phyloP scores from a whole-genome alignment of 2,888 invertebrate genomes.

The Podabrus alpinus region DNA sequence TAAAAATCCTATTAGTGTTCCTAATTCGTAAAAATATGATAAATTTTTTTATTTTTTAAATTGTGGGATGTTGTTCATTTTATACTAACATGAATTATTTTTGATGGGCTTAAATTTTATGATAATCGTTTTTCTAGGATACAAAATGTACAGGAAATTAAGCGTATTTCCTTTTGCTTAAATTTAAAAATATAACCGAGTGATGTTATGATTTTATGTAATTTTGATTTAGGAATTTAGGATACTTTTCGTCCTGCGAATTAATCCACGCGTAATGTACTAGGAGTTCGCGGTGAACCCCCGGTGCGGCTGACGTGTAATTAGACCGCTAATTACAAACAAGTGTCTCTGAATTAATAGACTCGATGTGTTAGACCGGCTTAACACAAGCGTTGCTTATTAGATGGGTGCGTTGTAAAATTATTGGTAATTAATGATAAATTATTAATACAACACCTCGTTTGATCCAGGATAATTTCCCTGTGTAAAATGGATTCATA shows the following conservation, averaged over 20 bases:
- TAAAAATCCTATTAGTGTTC: neutral
- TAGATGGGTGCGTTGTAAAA: neutral
- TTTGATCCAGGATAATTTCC: rapidly evolving
- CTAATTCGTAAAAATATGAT: neutral
- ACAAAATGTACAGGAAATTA: neutral
- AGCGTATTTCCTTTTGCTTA: neutral
- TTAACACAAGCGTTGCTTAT: neutral
- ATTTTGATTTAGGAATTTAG: conserved; percentile 1
- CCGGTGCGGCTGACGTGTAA: conserved; percentile 39
- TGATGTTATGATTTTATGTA: neutral
- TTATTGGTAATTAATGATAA: neutral
- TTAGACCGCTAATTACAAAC: conserved; percentile 38
- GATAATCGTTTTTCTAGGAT: neutral
- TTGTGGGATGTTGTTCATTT: neutral
- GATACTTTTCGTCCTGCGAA: conserved; percentile 21
- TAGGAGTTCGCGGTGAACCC: conserved; percentile 32
- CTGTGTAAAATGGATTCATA: neutral
- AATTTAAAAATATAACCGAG: neutral
- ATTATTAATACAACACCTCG: neutral
- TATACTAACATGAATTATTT: neutral
- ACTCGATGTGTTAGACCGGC: conserved; percentile 19
- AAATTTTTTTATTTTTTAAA: neutral
- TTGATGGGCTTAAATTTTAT: neutral
- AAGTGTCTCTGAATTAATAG: conserved; percentile 35
- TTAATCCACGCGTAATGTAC: conserved; percentile 21